Conservation (phyloP, 1,140 invertebrate genomes). For the Amyelois transitella region DNA sequence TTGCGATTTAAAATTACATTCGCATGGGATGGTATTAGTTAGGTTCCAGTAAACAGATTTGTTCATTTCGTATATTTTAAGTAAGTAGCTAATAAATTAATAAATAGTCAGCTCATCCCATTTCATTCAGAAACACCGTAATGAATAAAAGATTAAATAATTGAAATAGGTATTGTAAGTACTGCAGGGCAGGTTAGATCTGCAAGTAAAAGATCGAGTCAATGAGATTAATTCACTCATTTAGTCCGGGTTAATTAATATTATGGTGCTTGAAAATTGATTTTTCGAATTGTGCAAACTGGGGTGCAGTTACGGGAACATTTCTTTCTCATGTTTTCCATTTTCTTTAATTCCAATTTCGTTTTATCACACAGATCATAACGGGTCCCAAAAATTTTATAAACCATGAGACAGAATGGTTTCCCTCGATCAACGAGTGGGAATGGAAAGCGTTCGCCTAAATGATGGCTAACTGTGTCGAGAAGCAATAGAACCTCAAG, state of each 20-base stretch:
- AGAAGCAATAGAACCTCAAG: constrained; percentile 23
- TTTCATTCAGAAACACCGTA: neutral
- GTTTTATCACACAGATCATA: constrained; percentile 52
- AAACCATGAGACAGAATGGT: constrained; percentile 63
- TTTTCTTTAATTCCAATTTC: constrained; percentile 21
- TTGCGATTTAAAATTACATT: neutral
- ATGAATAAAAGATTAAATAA: neutral
- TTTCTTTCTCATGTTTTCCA: constrained; percentile 47
- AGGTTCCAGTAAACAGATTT: neutral
- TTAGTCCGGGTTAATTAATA: constrained; percentile 15
- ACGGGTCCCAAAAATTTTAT: constrained; percentile 59
- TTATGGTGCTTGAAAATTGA: constrained; percentile 40
- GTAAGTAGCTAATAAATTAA: neutral
- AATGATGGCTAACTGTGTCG: constrained; percentile 47
- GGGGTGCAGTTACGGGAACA: constrained; percentile 48
- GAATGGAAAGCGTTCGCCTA: constrained; percentile 58
- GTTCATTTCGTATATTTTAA: neutral
- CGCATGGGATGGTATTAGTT: neutral
- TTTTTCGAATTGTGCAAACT: constrained; percentile 49
- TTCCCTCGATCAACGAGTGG: constrained; percentile 57
- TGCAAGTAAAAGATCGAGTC: neutral
- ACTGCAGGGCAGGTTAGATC: neutral
- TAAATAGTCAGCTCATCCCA: neutral
- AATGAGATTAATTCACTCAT: neutral
- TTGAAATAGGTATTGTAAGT: too few species aligned